Conservation (phyloP, 2,888 invertebrate genomes). For the Acanthosepion pharaonis region DNA sequence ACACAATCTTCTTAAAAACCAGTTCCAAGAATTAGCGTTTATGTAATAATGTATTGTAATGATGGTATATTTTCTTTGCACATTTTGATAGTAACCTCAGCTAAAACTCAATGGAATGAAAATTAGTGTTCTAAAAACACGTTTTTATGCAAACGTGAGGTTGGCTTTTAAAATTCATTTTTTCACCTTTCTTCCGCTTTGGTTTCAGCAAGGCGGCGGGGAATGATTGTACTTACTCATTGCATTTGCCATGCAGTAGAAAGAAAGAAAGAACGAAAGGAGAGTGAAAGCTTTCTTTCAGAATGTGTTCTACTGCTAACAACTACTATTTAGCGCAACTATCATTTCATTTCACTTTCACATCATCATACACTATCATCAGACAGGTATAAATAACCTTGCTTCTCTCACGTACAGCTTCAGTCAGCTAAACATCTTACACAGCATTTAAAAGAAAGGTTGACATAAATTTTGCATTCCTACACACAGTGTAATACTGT, state of each 20-base stretch:
- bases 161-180: background rate
- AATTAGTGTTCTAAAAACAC: background rate
- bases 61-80: background rate
- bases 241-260: background rate
- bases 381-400: background rate
- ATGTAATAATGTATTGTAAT: background rate
- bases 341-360: background rate
- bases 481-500: background rate
- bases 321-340: slow-evolving; percentile 33
- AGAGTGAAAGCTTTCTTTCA: background rate
- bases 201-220: background rate
- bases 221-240: background rate
- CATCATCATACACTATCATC: background rate
- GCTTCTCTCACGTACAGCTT: background rate
- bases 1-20: background rate
- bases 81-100: background rate
- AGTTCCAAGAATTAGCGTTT: background rate
- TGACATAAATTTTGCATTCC: slow-evolving; percentile 20
- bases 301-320: background rate
- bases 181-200: background rate
- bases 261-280: background rate
- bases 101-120: background rate
- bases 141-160: background rate
- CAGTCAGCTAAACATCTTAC: background rate
- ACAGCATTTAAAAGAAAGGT: background rate